phyloP scores from a whole-genome alignment of 2,113 vertebrate genomes.

The Panurus biarmicus region DNA sequence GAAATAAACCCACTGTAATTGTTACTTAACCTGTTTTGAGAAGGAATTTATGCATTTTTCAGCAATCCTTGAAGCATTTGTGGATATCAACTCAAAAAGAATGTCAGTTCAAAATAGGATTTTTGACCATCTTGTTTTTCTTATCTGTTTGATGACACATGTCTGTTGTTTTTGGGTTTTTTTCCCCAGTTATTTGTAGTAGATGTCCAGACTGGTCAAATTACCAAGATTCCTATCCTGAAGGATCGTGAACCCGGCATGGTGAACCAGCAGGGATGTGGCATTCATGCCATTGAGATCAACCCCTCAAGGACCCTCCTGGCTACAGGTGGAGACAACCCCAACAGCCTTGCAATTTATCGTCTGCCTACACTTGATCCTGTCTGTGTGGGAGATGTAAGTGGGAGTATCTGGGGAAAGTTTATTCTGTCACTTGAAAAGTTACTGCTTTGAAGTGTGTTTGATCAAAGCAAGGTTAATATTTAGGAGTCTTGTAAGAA shows the following conservation, averaged over 20 bases:
- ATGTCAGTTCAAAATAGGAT: not conserved
- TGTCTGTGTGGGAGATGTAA: conserved; percentile 97
- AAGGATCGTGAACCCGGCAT: conserved; percentile 83
- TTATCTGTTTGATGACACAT: not conserved
- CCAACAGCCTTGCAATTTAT: conserved; percentile 96
- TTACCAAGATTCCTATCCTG: conserved; percentile 95
- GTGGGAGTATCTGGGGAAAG: conserved; percentile 41
- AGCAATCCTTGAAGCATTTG: not conserved
- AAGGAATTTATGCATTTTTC: not conserved
- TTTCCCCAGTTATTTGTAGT: conserved; percentile 88
- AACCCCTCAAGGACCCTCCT: conserved; percentile 90
- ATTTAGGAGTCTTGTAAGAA: not conserved
- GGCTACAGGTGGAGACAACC: conserved; percentile 96
- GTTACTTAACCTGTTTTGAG: not conserved
- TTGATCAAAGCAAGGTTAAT: not conserved
- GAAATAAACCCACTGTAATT: not conserved
- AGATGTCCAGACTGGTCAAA: conserved; percentile 90
- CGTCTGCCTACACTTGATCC: conserved; percentile 93
- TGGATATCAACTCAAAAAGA: not conserved
- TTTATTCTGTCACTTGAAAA: not conserved
- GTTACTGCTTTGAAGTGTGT: not conserved
- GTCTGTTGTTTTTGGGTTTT: not conserved
- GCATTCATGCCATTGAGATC: conserved; percentile 95
- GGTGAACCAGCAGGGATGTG: conserved; percentile 90
- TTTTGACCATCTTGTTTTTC: not conserved